These are phyloP conservation scores for Cancer borealis DNA, from an alignment of 2,888 invertebrate genomes.

Conservation along the genomic window DNA sequence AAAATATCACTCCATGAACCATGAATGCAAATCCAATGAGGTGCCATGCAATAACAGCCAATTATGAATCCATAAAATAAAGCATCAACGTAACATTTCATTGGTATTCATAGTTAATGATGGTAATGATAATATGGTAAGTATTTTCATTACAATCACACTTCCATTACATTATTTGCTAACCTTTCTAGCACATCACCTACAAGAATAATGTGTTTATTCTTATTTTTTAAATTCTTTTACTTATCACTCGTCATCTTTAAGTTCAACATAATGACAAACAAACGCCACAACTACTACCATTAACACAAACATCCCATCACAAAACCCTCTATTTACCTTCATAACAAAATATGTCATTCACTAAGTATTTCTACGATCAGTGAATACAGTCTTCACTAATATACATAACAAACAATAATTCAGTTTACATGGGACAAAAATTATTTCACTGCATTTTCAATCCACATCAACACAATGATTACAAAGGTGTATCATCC, in stretches of 20 bases:
- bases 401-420: background rate
- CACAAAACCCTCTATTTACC: background rate
- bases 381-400: background rate
- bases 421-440: background rate
- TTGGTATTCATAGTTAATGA: background rate
- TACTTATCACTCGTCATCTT: background rate
- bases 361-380: background rate
- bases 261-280: background rate
- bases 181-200: background rate
- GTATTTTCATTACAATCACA: background rate
- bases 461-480: background rate
- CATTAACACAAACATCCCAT: background rate
- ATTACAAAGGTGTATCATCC: background rate
- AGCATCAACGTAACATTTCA: background rate
- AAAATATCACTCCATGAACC: background rate
- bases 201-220: background rate
- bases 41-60: conserved; percentile 5
- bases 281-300: background rate
- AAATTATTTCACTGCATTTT: background rate
- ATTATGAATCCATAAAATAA: background rate
- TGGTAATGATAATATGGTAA: background rate
- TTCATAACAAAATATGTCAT: background rate
- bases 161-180: background rate
- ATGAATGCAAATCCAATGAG: background rate
- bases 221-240: background rate